Percentiles rank a stretch among this genome's conserved stretches.
phyloP scores from a whole-genome alignment of 2,888 invertebrate genomes.

The Lasioglossum zephyrum region DNA sequence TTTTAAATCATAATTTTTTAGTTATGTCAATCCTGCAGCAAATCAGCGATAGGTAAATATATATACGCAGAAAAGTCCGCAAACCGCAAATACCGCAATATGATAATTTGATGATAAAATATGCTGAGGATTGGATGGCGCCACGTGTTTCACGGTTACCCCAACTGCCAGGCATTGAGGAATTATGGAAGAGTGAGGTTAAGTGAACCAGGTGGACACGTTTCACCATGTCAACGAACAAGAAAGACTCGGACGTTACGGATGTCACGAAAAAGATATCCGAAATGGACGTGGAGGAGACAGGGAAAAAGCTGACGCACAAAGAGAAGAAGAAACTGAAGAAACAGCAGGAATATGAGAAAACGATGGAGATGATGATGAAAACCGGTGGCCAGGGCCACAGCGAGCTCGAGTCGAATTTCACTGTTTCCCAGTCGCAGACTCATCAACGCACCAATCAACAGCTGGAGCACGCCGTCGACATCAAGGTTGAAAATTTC shows the following conservation, averaged over 20 bases:
- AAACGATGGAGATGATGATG: constrained; percentile 93
- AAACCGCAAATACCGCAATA: constrained; percentile 22
- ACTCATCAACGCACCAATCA: constrained; percentile 84
- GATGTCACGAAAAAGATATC: constrained; percentile 76
- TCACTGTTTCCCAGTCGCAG: constrained; percentile 95
- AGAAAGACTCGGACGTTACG: constrained; percentile 70
- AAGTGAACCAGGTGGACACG: constrained; percentile 39
- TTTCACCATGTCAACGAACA: constrained; percentile 72
- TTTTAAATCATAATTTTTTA: background rate
- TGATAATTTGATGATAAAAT: constrained; percentile 33
- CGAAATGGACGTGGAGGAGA: constrained; percentile 81
- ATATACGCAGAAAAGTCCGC: constrained; percentile 10
- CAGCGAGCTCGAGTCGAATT: constrained; percentile 96
- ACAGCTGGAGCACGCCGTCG: constrained; percentile 94
- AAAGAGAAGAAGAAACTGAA: constrained; percentile 97
- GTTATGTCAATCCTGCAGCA: background rate
- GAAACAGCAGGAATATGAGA: constrained; percentile 95
- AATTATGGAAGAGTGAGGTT: constrained; percentile 59
- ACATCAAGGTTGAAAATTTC: constrained; percentile 99
- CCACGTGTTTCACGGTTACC: constrained; percentile 47
- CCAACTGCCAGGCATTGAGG: constrained; percentile 19
- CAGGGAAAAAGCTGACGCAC: constrained; percentile 91
- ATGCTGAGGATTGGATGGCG: constrained; percentile 53
- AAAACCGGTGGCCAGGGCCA: constrained; percentile 95
- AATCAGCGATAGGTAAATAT: background rate